Evolutionary conservation across 2,888 invertebrate species (phyloP).

Genomic region (Zaprionus lineosus): DNA sequence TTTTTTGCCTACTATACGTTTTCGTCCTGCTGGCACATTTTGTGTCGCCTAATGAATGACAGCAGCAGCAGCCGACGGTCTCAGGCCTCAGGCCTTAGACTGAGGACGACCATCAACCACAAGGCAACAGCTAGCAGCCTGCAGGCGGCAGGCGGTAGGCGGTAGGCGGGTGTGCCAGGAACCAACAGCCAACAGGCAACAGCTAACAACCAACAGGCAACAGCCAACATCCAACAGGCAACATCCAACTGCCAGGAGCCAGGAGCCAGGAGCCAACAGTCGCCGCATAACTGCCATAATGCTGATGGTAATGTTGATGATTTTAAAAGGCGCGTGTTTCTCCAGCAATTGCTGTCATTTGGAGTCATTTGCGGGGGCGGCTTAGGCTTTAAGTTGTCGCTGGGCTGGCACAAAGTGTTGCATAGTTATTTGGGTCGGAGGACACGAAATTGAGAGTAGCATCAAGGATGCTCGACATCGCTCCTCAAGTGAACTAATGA

Average conservation of each 20-base stretch:
- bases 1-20: constrained; percentile 22
- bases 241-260: background rate
- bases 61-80: constrained; percentile 64
- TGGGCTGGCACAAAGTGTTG: constrained; percentile 13
- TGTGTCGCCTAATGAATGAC: constrained; percentile 71
- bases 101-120: constrained; percentile 13
- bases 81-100: constrained; percentile 35
- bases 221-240: background rate
- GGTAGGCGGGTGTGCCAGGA: too few relatives aligned
- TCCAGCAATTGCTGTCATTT: constrained; percentile 73
- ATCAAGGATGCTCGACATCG: constrained; percentile 32
- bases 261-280: constrained; percentile 25
- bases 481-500: constrained; percentile 34
- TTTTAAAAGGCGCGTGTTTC: constrained; percentile 77
- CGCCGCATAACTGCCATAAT: constrained; percentile 75
- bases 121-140: background rate
- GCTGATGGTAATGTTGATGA: constrained; percentile 78
- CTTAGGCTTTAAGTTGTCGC: constrained; percentile 54
- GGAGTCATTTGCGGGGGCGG: constrained; percentile 66
- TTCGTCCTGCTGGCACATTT: constrained; percentile 46
- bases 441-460: background rate
- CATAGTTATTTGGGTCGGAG: constrained; percentile 20
- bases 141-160: background rate
- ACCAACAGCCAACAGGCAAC: constrained; percentile 2
- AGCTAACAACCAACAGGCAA: background rate